Conservation (phyloP, 2,888 invertebrate species). For the Spisula subtruncata region DNA sequence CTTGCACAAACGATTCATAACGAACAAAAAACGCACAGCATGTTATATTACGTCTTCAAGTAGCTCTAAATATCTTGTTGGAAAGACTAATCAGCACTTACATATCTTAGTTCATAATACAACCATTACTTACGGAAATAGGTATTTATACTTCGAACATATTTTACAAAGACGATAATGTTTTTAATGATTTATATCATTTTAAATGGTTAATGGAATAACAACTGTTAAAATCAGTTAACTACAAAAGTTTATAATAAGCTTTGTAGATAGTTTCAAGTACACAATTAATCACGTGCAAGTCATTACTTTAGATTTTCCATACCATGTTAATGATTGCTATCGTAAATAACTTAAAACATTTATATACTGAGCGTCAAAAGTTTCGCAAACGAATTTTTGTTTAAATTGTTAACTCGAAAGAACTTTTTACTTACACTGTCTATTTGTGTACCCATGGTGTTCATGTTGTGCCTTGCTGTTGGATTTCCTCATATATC, state of each 20-base stretch:
- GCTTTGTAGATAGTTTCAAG: neutral
- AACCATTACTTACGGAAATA: neutral
- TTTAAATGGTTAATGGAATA: neutral
- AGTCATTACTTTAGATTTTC: neutral
- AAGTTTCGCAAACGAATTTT: no score
- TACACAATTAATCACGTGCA: neutral
- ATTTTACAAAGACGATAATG: slow-evolving; percentile 2
- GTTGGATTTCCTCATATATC: no score
- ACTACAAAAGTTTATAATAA: neutral
- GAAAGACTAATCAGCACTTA: neutral
- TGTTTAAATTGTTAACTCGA: no score
- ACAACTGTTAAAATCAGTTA: neutral
- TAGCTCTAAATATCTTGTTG: neutral
- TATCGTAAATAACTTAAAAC: no score
- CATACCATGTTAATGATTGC: no score
- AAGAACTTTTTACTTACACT: no score
- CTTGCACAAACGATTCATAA: no score
- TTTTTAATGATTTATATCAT: neutral
- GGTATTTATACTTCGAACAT: neutral
- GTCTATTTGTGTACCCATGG: no score
- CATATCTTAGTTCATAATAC: neutral
- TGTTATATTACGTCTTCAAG: no score
- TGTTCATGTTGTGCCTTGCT: no score
- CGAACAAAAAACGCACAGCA: no score
- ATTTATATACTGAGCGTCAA: no score